phyloP scores from a whole-genome alignment of 2,797 vertebrate genomes.

The Pteropus rufus region DNA sequence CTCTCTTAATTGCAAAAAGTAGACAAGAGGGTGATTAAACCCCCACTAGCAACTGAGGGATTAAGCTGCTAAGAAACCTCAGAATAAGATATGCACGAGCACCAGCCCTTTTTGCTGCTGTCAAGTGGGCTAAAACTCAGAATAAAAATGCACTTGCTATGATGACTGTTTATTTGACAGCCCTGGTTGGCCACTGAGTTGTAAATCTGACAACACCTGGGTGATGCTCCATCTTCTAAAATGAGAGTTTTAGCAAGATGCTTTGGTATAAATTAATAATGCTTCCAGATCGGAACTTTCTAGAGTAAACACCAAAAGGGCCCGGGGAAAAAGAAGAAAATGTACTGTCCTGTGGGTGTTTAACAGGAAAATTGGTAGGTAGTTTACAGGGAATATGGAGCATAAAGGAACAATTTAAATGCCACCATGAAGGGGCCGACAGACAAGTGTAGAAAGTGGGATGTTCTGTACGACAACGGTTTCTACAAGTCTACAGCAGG shows the following conservation, averaged over 20 bases:
- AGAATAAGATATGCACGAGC: not conserved
- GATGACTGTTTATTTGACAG: not conserved
- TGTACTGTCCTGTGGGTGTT: not conserved
- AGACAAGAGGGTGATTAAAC: conserved; percentile 8
- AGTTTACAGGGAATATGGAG: not conserved
- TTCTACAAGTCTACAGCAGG: not conserved
- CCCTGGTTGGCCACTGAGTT: not conserved
- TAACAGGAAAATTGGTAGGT: not conserved
- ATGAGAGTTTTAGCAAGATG: not conserved
- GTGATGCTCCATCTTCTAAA: not conserved
- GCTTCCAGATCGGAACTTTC: not conserved
- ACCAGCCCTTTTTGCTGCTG: accelerated
- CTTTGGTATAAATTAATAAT: not conserved
- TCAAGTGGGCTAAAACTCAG: not conserved
- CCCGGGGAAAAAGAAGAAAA: not conserved
- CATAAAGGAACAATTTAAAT: not conserved
- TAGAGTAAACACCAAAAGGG: not conserved
- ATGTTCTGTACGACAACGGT: accelerated
- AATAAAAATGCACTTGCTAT: not conserved
- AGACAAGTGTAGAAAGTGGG: not conserved
- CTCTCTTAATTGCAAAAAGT: not conserved
- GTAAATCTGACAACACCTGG: not conserved
- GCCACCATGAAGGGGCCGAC: not conserved
- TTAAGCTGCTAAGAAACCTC: not conserved
- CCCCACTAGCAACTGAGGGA: not conserved